Evolutionary conservation across 2,113 vertebrate genomes (phyloP).

Genomic region (Daboia siamensis): DNA sequence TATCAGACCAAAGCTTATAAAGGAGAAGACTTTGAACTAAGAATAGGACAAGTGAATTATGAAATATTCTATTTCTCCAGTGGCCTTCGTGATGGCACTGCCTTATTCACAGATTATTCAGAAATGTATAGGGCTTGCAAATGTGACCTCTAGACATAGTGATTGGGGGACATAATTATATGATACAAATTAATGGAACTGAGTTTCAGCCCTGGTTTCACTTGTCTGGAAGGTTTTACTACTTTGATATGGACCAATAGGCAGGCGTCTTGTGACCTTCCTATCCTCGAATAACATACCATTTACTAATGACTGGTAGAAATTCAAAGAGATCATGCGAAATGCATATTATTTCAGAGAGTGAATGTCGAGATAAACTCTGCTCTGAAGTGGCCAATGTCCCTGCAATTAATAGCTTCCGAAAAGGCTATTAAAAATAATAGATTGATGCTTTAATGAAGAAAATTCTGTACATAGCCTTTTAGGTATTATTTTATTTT

Average conservation of each 20-base stretch:
- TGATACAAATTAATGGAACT: not conserved
- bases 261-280: not conserved
- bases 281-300: not conserved
- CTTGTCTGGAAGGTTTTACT: not conserved
- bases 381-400: not conserved
- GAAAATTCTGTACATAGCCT: not conserved
- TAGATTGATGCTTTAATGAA: conserved; percentile 26
- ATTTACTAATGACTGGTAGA: not conserved
- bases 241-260: not conserved
- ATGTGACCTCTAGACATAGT: not conserved
- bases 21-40: not conserved
- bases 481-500: not conserved
- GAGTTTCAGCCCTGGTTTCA: not conserved
- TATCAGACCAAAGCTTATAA: not conserved
- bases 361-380: not conserved
- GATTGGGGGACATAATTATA: not conserved
- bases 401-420: not conserved
- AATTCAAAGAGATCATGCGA: not conserved
- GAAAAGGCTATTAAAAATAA: not conserved
- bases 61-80: not conserved
- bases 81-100: too few species aligned
- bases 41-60: not conserved
- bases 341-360: not conserved
- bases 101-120: not conserved
- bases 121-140: not conserved